phyloP scores from a whole-genome alignment of 2,113 vertebrate species.

The Brachirus orientalis region DNA sequence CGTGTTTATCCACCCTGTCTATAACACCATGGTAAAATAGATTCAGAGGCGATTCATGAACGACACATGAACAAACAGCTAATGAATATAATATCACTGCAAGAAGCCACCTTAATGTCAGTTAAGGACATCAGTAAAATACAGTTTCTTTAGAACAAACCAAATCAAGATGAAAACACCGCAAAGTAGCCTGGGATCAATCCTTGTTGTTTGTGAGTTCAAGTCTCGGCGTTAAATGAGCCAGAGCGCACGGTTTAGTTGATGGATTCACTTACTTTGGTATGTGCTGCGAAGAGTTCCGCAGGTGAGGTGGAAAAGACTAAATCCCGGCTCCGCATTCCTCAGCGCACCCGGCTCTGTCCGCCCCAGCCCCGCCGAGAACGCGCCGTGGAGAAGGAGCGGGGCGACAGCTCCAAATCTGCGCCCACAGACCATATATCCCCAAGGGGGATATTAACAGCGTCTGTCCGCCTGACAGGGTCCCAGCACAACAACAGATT shows the following conservation, averaged over 20 bases:
- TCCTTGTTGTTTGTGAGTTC: too few relatives aligned
- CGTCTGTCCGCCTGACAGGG: background rate
- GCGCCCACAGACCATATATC: conserved; percentile 45
- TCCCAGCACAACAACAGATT: background rate
- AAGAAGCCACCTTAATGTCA: too few relatives aligned
- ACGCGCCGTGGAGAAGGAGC: conserved; percentile 38
- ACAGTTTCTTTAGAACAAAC: too few relatives aligned
- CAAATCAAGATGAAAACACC: too few relatives aligned
- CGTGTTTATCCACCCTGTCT: background rate
- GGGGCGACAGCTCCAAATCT: conserved; percentile 17
- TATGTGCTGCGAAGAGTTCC: conserved; percentile 64
- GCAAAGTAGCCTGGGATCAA: background rate
- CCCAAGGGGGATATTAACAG: background rate
- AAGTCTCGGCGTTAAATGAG: too few relatives aligned
- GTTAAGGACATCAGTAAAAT: too few relatives aligned
- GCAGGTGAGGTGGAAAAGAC: conserved; percentile 66
- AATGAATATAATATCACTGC: too few relatives aligned
- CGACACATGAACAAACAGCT: background rate
- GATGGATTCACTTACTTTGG: conserved; percentile 60
- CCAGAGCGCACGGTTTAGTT: background rate
- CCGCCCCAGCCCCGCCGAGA: conserved; percentile 49
- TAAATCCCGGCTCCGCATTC: conserved; percentile 73
- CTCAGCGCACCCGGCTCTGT: conserved; percentile 58
- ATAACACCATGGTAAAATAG: background rate
- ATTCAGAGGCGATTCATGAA: background rate